Conservation (phyloP, 1,140 invertebrate genomes). For the Cyphomyrmex costatus region DNA sequence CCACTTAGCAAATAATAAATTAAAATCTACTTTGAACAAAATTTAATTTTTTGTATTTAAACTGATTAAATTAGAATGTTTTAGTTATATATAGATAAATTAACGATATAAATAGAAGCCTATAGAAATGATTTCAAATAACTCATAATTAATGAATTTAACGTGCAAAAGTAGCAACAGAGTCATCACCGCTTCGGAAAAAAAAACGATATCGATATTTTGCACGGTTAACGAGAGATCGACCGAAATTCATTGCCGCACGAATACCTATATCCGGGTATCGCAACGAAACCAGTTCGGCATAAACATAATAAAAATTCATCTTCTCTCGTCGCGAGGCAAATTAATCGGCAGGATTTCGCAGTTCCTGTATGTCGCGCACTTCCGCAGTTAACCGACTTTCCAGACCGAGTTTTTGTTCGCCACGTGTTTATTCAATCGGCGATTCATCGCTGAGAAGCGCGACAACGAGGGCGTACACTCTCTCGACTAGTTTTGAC, state of each 20-base stretch:
- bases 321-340: not conserved
- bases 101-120: too few relatives aligned
- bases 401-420: constrained; percentile 11
- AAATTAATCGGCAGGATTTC: constrained; percentile 39
- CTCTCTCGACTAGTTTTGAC: not conserved
- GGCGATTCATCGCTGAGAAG: constrained; percentile 10
- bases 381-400: constrained; percentile 47
- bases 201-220: not conserved
- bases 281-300: not conserved
- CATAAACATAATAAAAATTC: not conserved
- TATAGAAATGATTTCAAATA: too few relatives aligned
- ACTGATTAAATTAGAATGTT: too few relatives aligned
- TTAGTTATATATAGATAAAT: too few relatives aligned
- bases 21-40: too few relatives aligned
- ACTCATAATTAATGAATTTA: too few relatives aligned
- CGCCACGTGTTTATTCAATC: not conserved
- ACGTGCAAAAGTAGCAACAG: not conserved
- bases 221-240: not conserved
- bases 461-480: not conserved
- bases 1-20: too few relatives aligned
- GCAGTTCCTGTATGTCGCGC: not conserved
- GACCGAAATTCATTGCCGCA: constrained; percentile 14
- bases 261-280: constrained; percentile 36
- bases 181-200: not conserved
- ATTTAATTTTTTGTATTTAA: too few relatives aligned